These are phyloP conservation scores for Nebria brevicollis DNA, from an alignment of 2,888 invertebrate genomes.

Conservation along the genomic window DNA sequence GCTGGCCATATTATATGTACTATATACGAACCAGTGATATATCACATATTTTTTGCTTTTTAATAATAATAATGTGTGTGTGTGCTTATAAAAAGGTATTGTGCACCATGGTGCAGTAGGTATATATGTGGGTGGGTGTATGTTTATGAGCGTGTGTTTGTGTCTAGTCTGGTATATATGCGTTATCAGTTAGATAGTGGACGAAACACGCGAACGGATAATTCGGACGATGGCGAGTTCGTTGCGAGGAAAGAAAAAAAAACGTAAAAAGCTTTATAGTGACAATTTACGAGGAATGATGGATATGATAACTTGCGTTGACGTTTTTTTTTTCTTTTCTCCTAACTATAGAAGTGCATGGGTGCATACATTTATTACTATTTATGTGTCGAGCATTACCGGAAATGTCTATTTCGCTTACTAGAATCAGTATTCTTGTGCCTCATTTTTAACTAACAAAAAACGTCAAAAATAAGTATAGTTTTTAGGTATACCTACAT, in stretches of 20 bases:
- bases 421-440: no score
- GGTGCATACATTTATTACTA: no score
- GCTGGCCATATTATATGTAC: neutral
- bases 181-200: constrained; percentile 35
- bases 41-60: constrained; percentile 41
- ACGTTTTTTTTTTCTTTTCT: no score
- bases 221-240: constrained; percentile 21
- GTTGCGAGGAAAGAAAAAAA: no score
- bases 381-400: neutral
- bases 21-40: constrained; percentile 30
- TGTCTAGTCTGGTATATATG: constrained; percentile 24
- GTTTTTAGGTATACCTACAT: no score
- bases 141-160: constrained; percentile 13
- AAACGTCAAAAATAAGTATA: no score
- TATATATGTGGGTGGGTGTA: neutral
- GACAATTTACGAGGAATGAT: no score
- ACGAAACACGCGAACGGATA: constrained; percentile 35
- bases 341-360: no score
- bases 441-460: no score
- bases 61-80: constrained; percentile 38
- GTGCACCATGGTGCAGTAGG: no score
- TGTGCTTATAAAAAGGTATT: constrained; percentile 3
- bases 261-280: no score
- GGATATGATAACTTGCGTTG: no score
- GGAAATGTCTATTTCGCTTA: neutral